Evolutionary conservation across 2,888 invertebrate genomes (phyloP).

Genomic region (Torymus auratus): DNA sequence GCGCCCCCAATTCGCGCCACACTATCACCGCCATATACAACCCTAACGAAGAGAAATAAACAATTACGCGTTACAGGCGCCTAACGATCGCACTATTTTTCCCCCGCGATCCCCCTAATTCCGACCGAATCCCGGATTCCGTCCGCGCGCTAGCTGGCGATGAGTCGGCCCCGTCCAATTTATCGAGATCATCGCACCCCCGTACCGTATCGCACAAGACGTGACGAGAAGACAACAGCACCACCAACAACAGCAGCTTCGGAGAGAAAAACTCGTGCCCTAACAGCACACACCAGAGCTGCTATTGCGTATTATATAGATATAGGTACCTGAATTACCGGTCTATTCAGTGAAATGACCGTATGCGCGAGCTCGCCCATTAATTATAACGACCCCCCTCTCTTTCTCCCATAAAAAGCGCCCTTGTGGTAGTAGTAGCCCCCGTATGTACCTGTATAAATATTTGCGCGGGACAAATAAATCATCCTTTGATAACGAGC

Average conservation of each 20-base stretch:
- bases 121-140: conserved; percentile 36
- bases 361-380: conserved; percentile 62
- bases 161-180: conserved; percentile 45
- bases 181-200: conserved; percentile 52
- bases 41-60: conserved; percentile 43
- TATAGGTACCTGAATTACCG: conserved; percentile 70
- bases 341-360: conserved; percentile 70
- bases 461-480: conserved; percentile 68
- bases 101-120: background rate
- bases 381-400: conserved; percentile 68
- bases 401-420: conserved; percentile 36
- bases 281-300: too few relatives aligned
- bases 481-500: conserved; percentile 64
- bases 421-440: conserved; percentile 2
- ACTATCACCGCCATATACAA: too few relatives aligned
- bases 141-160: conserved; percentile 7
- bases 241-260: too few relatives aligned
- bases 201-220: conserved; percentile 48
- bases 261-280: too few relatives aligned
- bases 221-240: conserved; percentile 35
- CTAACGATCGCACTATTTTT: conserved; percentile 14
- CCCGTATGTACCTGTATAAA: conserved; percentile 60
- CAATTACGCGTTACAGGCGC: conserved; percentile 31
- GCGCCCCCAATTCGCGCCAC: background rate
- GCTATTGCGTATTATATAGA: too few relatives aligned